Conservation (phyloP, 2,113 vertebrate species). For the Mus pahari region DNA sequence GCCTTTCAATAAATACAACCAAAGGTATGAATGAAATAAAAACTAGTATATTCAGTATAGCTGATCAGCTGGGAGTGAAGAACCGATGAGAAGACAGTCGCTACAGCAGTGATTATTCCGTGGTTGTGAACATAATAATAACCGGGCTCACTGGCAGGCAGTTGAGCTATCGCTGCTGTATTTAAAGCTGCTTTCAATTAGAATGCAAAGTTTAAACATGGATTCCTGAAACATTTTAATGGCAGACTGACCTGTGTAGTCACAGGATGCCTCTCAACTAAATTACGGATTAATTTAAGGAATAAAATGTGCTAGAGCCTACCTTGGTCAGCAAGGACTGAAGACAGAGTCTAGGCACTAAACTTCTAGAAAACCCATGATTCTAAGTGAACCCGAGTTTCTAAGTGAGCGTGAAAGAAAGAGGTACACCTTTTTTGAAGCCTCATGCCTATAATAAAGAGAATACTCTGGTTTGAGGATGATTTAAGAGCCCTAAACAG, state of each 20-base stretch:
- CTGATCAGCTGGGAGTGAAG: slow-evolving; percentile 21
- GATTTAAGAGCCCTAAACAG: background rate
- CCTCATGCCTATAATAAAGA: background rate
- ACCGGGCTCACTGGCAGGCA: slow-evolving; percentile 75
- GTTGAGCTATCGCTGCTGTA: slow-evolving; percentile 61
- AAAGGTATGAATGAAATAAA: slow-evolving; percentile 75
- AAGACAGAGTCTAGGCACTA: background rate
- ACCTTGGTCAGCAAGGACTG: background rate
- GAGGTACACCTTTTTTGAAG: background rate
- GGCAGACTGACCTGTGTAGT: slow-evolving; percentile 70
- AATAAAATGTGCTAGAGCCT: slow-evolving; percentile 9
- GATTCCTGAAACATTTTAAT: slow-evolving; percentile 74
- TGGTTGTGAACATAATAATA: slow-evolving; percentile 18
- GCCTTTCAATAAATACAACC: slow-evolving; percentile 78
- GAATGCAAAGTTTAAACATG: slow-evolving; percentile 77
- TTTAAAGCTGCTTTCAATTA: slow-evolving; percentile 74
- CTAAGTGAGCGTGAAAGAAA: background rate
- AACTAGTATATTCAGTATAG: slow-evolving; percentile 49
- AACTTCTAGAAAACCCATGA: background rate
- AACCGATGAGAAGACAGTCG: slow-evolving; percentile 44
- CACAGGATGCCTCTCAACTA: slow-evolving; percentile 42
- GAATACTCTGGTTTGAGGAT: background rate
- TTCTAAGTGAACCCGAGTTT: background rate
- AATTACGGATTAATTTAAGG: slow-evolving; percentile 58
- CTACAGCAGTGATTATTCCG: slow-evolving; percentile 59